phyloP scores from a whole-genome alignment of 2,888 invertebrate genomes.

The Caenorhabditis doughertyi region DNA sequence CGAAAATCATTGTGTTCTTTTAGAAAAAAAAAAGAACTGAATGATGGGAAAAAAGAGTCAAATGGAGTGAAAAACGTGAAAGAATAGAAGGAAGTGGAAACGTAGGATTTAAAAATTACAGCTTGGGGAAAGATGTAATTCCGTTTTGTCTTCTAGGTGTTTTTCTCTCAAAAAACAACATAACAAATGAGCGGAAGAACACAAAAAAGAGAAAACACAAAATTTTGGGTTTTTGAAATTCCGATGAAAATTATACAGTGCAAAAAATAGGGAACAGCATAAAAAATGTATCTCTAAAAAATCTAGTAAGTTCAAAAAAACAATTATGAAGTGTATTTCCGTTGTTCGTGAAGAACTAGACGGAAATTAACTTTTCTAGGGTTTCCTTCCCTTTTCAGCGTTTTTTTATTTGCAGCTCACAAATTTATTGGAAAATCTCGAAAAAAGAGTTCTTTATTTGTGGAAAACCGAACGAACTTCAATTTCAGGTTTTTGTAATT shows the following conservation, averaged over 20 bases:
- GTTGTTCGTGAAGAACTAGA: neutral
- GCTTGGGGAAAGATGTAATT: slow-evolving; percentile 46
- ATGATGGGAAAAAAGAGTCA: slow-evolving; percentile 17
- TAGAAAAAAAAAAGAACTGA: slow-evolving; percentile 6
- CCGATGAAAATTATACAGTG: neutral
- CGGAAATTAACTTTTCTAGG: too few relatives aligned
- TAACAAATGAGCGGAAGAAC: slow-evolving; percentile 11
- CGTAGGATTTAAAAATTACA: slow-evolving; percentile 60
- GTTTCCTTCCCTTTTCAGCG: too few relatives aligned
- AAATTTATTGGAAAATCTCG: too few relatives aligned
- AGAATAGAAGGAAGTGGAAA: slow-evolving; percentile 31
- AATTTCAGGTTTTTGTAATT: too few relatives aligned
- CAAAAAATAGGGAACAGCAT: too few relatives aligned
- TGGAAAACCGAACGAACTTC: too few relatives aligned
- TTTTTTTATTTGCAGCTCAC: too few relatives aligned
- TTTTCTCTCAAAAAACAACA: slow-evolving; percentile 12
- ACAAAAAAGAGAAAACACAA: neutral
- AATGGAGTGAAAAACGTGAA: slow-evolving; percentile 42
- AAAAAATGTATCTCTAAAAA: neutral
- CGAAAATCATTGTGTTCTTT: slow-evolving; percentile 46
- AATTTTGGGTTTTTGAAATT: neutral
- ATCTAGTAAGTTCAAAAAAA: neutral
- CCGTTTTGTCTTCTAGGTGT: slow-evolving; percentile 1
- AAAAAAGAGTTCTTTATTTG: too few relatives aligned
- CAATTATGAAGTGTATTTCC: neutral